phyloP scores from a whole-genome alignment of 2,797 vertebrate species.

The Margarornis squamiger region DNA sequence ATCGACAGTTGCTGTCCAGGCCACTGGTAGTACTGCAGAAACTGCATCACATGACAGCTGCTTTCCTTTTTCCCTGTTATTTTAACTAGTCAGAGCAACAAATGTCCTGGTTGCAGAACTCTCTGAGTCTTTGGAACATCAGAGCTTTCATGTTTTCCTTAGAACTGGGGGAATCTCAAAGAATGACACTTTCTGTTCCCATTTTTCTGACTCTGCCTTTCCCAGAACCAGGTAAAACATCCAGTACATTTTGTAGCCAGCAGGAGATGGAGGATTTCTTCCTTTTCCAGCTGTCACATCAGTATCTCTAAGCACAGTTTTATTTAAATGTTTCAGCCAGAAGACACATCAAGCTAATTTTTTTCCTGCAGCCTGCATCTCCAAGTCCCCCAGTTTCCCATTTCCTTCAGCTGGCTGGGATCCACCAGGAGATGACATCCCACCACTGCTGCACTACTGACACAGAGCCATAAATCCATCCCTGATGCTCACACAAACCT shows the following conservation, averaged over 20 bases:
- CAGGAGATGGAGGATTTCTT: background rate
- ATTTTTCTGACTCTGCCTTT: background rate
- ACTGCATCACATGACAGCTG: background rate
- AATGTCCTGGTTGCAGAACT: background rate
- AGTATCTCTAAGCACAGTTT: background rate
- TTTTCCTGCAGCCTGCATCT: background rate
- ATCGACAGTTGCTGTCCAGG: background rate
- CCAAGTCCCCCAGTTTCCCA: background rate
- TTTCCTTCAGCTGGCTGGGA: constrained; percentile 10
- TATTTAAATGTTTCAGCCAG: background rate
- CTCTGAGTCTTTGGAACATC: background rate
- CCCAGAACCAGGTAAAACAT: background rate
- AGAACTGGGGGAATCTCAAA: background rate
- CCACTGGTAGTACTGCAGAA: background rate
- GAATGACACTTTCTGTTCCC: background rate
- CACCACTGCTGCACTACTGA: background rate
- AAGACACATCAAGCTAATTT: background rate
- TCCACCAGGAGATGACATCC: constrained; percentile 36
- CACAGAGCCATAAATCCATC: background rate
- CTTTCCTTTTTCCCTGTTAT: background rate
- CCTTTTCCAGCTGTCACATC: background rate
- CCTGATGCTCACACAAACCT: background rate
- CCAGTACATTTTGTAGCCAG: background rate
- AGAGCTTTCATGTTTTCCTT: background rate
- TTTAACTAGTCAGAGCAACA: background rate